Evolutionary conservation across 1,140 invertebrate genomes (phyloP).

Genomic region (Metaphire vulgaris): DNA sequence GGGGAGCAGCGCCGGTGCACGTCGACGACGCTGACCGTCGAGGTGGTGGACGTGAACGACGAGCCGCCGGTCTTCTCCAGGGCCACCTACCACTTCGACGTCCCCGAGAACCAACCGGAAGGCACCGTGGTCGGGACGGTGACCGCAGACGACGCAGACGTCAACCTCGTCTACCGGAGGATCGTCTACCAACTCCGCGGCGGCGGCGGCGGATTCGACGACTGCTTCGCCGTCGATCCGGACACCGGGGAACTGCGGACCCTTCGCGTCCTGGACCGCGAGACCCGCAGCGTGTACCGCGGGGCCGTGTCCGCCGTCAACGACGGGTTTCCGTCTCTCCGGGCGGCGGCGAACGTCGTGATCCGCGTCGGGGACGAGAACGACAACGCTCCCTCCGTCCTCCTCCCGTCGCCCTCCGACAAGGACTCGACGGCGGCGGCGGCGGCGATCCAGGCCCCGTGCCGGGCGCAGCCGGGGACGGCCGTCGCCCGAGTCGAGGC

Average conservation of each 20-base stretch:
- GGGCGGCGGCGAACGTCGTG: conserved; percentile 9
- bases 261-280: conserved; percentile 69
- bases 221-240: conserved; percentile 40
- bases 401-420: conserved; percentile 19
- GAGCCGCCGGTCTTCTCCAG: conserved; percentile 3
- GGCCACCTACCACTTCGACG: background rate
- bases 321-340: conserved; percentile 54
- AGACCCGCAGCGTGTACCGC: conserved; percentile 68
- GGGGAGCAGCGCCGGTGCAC: conserved; percentile 63
- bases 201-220: conserved; percentile 40
- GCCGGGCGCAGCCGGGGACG: conserved; percentile 43
- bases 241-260: conserved; percentile 74
- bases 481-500: conserved; percentile 9
- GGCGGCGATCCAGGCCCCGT: conserved; percentile 72
- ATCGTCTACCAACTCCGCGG: background rate
- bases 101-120: conserved; percentile 2
- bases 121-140: background rate
- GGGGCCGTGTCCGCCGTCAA: conserved; percentile 76
- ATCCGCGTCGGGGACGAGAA: conserved; percentile 26
- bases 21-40: conserved; percentile 6
- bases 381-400: conserved; percentile 26
- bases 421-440: conserved; percentile 53
- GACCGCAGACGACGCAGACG: conserved; percentile 1
- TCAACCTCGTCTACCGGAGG: conserved; percentile 13
- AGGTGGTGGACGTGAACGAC: conserved; percentile 9